These are phyloP conservation scores for Takifugu flavidus DNA, from an alignment of 2,113 vertebrate species.

Conservation along the genomic window DNA sequence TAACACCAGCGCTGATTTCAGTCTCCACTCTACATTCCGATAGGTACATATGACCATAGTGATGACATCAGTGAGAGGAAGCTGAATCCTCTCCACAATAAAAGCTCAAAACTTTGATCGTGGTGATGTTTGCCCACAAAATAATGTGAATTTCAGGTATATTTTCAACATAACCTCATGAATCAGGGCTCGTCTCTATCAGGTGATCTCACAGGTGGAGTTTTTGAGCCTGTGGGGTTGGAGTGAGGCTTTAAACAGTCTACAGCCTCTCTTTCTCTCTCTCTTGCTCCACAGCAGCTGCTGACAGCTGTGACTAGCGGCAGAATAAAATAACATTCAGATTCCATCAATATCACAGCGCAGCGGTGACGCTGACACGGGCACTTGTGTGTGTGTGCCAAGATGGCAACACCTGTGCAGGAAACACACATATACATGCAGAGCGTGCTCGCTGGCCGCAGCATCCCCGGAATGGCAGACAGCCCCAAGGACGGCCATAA, in stretches of 20 bases:
- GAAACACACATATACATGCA: conserved; percentile 17
- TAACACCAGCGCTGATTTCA: not conserved
- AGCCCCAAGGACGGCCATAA: conserved; percentile 99
- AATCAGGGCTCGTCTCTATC: not conserved
- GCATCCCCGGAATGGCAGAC: conserved; percentile 72
- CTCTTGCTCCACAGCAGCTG: conserved; percentile 34
- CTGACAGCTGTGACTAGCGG: conserved; percentile 95
- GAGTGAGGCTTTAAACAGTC: conserved; percentile 6
- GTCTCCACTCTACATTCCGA: too few species aligned
- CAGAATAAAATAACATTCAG: conserved; percentile 97
- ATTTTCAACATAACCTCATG: too few species aligned
- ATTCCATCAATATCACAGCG: conserved; percentile 91
- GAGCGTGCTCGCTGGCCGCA: conserved; percentile 59
- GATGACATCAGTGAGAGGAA: too few species aligned
- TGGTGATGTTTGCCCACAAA: too few species aligned
- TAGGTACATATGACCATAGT: too few species aligned
- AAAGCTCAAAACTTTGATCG: too few species aligned
- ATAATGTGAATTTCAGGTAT: too few species aligned
- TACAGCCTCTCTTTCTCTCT: conserved; percentile 29
- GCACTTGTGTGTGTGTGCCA: conserved; percentile 10
- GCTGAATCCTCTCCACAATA: too few species aligned
- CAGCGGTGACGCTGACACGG: conserved; percentile 78
- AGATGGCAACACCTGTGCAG: conserved; percentile 8
- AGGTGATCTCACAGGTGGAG: not conserved
- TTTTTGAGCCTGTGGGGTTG: not conserved